These are phyloP conservation scores for Cyrtorhinus lividipennis DNA, from an alignment of 1,140 invertebrate genomes.

Conservation along the genomic window DNA sequence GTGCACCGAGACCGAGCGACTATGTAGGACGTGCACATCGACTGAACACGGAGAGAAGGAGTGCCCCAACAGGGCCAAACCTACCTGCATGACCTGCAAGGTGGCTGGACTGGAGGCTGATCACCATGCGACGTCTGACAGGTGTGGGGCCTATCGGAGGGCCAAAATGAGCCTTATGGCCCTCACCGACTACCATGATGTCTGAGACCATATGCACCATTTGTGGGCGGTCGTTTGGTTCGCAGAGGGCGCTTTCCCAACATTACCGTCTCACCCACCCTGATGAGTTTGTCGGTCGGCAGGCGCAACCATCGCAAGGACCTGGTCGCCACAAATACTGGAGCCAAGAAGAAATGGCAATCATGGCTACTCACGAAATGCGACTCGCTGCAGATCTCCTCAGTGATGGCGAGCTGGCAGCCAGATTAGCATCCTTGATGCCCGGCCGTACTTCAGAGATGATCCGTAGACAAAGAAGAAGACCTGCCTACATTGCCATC, in stretches of 20 bases:
- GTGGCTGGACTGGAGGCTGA: neutral
- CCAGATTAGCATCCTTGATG: too few relatives aligned
- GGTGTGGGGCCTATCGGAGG: neutral
- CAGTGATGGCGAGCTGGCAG: too few relatives aligned
- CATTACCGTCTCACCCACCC: neutral
- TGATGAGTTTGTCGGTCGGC: neutral
- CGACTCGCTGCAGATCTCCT: too few relatives aligned
- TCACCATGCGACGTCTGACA: neutral
- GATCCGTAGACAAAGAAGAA: too few relatives aligned
- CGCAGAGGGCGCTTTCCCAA: neutral
- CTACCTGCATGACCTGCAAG: neutral
- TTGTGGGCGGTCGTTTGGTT: neutral
- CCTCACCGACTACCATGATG: neutral
- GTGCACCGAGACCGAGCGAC: neutral
- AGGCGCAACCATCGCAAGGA: neutral
- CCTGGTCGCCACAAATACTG: too few relatives aligned
- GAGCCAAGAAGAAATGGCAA: too few relatives aligned
- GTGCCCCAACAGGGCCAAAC: neutral
- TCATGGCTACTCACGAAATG: too few relatives aligned
- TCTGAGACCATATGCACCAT: neutral
- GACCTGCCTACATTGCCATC: too few relatives aligned
- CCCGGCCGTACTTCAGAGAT: too few relatives aligned
- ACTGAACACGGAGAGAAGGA: neutral
- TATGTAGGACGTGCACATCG: neutral
- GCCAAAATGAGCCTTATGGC: neutral